phyloP scores from a whole-genome alignment of 2,113 vertebrate species.

The Rhombomys opimus region DNA sequence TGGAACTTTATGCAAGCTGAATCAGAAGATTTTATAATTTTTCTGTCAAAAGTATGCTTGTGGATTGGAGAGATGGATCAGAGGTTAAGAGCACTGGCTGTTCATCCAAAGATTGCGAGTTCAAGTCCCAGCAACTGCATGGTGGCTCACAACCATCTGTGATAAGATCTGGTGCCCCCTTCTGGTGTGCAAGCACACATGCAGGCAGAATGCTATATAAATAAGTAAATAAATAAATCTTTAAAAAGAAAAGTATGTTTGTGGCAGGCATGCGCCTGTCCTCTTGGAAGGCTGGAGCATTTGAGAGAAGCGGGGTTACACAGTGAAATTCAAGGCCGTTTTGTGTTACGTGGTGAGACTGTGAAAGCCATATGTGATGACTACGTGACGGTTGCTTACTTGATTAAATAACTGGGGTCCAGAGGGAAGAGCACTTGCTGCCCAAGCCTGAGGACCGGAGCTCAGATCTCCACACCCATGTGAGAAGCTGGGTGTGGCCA shows the following conservation, averaged over 20 bases:
- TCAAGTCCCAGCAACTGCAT: no score
- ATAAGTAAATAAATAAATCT: no score
- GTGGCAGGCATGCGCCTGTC: neutral
- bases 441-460: neutral
- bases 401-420: neutral
- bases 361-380: no score
- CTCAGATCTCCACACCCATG: neutral
- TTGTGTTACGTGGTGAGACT: neutral
- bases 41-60: neutral
- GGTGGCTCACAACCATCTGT: no score
- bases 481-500: neutral
- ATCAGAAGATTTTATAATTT: conserved; percentile 16
- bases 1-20: neutral
- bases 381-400: neutral
- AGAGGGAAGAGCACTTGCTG: neutral
- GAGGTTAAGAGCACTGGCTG: no score
- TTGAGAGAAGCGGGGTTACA: neutral
- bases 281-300: neutral
- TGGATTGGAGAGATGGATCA: neutral
- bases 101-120: no score
- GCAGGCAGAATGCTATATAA: no score
- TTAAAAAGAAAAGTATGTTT: no score
- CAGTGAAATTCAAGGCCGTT: neutral
- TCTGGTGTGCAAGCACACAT: no score
- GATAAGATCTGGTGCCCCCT: no score